Conservation (phyloP, 2,113 vertebrate genomes). For the Eptatretus burgeri region DNA sequence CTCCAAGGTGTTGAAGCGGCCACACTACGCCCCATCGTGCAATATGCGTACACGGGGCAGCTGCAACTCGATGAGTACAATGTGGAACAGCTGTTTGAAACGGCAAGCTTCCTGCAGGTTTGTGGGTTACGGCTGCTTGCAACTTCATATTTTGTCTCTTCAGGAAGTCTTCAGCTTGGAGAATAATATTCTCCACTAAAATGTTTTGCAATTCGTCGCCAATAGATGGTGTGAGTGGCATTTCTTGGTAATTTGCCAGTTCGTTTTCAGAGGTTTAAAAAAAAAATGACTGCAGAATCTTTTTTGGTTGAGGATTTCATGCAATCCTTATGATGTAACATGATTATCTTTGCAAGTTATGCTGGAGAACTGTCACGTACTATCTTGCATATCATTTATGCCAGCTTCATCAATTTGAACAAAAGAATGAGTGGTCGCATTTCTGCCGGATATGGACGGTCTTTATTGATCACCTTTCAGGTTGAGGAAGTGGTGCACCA, state of each 20-base stretch:
- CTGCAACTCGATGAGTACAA: slow-evolving; percentile 62
- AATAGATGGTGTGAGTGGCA: too few species aligned
- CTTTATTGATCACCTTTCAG: slow-evolving; percentile 17
- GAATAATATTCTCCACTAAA: too few species aligned
- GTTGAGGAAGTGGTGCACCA: slow-evolving; percentile 69
- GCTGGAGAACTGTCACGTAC: not conserved
- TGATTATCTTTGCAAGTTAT: not conserved
- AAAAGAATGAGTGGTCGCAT: not conserved
- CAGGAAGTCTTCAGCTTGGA: too few species aligned
- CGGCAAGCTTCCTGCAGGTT: slow-evolving; percentile 91
- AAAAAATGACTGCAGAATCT: too few species aligned
- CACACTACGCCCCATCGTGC: slow-evolving; percentile 71
- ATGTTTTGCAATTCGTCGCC: too few species aligned
- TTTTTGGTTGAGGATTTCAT: too few species aligned
- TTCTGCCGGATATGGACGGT: not conserved
- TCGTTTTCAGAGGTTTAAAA: too few species aligned
- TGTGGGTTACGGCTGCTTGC: not conserved
- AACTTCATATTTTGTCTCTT: too few species aligned
- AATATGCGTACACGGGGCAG: slow-evolving; percentile 85
- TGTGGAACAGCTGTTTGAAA: slow-evolving; percentile 88
- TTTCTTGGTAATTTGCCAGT: too few species aligned
- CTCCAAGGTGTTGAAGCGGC: slow-evolving; percentile 67
- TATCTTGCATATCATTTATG: not conserved
- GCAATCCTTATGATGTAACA: too few species aligned
- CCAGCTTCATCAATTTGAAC: not conserved